Evolutionary conservation across 2,888 invertebrate genomes (phyloP).

Genomic region (Coremacera marginata): DNA sequence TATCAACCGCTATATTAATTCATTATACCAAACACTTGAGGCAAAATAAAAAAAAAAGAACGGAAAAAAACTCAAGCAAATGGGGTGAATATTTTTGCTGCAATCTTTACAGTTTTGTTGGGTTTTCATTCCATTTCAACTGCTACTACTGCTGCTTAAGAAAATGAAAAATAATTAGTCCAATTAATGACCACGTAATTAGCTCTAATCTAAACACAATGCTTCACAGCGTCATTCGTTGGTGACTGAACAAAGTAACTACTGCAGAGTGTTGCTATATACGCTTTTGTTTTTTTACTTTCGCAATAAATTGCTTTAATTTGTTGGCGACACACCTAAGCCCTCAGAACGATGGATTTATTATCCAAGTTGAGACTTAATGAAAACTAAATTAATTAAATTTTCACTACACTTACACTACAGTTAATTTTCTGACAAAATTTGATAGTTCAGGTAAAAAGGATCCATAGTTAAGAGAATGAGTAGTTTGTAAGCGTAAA

Average conservation of each 20-base stretch:
- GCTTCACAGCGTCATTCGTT: neutral
- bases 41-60: neutral
- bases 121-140: neutral
- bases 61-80: neutral
- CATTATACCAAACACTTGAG: too few relatives aligned
- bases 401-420: too few relatives aligned
- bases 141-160: neutral
- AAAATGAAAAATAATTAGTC: constrained; percentile 53
- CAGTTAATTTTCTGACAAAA: too few relatives aligned
- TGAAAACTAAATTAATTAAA: too few relatives aligned
- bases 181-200: constrained; percentile 56
- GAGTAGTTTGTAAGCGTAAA: too few relatives aligned
- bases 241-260: neutral
- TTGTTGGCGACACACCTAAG: too few relatives aligned
- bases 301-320: too few relatives aligned
- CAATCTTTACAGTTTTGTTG: neutral
- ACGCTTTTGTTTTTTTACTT: neutral
- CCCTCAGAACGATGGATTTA: too few relatives aligned
- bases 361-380: too few relatives aligned
- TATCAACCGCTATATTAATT: too few relatives aligned
- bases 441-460: too few relatives aligned
- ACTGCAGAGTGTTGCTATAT: neutral
- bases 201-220: constrained; percentile 52
- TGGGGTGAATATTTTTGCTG: neutral
- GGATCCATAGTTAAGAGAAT: too few relatives aligned